phyloP scores from a whole-genome alignment of 2,113 vertebrate species.

The Gymnogyps californianus region DNA sequence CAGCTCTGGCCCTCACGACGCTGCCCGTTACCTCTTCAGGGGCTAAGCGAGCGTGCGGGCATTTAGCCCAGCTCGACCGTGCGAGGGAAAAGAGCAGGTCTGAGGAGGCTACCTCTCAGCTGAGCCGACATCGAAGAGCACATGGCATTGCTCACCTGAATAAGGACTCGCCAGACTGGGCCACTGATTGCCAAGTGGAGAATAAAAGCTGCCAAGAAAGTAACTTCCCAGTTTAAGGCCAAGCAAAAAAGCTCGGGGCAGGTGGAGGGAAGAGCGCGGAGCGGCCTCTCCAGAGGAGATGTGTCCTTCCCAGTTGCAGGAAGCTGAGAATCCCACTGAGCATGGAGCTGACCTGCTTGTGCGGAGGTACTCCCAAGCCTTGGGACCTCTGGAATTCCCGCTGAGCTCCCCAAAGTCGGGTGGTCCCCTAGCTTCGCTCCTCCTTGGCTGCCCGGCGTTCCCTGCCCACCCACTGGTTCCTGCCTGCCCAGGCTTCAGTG shows the following conservation, averaged over 20 bases:
- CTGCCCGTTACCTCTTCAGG: neutral
- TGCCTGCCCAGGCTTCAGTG: neutral
- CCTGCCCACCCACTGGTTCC: neutral
- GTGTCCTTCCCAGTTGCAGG: neutral
- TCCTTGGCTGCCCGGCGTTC: neutral
- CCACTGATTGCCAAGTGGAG: constrained; percentile 27
- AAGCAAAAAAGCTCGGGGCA: neutral
- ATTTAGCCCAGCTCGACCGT: neutral
- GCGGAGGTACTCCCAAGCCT: neutral
- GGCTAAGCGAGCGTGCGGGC: neutral
- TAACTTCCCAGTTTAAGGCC: neutral
- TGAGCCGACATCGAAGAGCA: neutral
- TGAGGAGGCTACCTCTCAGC: neutral
- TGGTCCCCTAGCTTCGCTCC: neutral
- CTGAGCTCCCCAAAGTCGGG: neutral
- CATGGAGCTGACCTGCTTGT: neutral
- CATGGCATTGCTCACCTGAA: neutral
- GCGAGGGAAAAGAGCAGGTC: neutral
- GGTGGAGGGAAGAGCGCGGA: neutral
- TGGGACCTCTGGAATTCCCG: neutral
- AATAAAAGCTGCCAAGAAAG: neutral
- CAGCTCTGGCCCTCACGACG: neutral
- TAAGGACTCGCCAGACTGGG: neutral
- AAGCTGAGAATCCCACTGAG: neutral
- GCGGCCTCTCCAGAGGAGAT: neutral